phyloP scores from a whole-genome alignment of 2,797 vertebrate genomes.

The Alectoris magna region DNA sequence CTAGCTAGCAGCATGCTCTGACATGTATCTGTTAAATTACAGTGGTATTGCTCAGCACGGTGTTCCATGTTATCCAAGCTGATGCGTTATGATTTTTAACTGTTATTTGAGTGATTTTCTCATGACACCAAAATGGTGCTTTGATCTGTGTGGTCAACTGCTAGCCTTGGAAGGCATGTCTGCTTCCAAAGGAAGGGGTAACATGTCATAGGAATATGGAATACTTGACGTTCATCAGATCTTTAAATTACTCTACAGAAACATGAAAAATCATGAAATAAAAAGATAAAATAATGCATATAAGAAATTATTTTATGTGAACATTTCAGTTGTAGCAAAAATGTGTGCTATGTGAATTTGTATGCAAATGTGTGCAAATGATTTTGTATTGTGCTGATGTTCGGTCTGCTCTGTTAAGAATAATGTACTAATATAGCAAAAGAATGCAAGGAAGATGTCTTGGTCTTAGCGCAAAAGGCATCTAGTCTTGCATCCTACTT shows the following conservation, averaged over 20 bases:
- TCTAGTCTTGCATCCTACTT: not conserved
- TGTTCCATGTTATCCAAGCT: not conserved
- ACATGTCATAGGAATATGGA: not conserved
- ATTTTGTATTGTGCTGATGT: not conserved
- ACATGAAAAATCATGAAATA: not conserved
- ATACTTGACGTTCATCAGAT: not conserved
- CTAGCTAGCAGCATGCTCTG: not conserved
- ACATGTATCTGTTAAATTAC: not conserved
- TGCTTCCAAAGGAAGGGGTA: not conserved
- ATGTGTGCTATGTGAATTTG: not conserved
- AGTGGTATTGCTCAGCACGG: not conserved
- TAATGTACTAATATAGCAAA: not conserved
- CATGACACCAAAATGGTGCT: not conserved
- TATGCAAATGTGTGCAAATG: not conserved
- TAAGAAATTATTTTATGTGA: not conserved
- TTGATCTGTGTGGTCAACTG: not conserved
- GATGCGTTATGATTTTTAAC: not conserved
- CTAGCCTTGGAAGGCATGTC: not conserved
- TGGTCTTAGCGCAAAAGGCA: not conserved
- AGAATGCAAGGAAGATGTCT: too few species aligned
- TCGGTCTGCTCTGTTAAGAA: not conserved
- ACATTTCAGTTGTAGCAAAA: not conserved
- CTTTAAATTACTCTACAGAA: not conserved
- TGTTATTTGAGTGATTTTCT: not conserved
- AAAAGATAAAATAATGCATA: not conserved